These are phyloP conservation scores for Camponotus fellah DNA, from an alignment of 2,888 invertebrate genomes.

Conservation along the genomic window DNA sequence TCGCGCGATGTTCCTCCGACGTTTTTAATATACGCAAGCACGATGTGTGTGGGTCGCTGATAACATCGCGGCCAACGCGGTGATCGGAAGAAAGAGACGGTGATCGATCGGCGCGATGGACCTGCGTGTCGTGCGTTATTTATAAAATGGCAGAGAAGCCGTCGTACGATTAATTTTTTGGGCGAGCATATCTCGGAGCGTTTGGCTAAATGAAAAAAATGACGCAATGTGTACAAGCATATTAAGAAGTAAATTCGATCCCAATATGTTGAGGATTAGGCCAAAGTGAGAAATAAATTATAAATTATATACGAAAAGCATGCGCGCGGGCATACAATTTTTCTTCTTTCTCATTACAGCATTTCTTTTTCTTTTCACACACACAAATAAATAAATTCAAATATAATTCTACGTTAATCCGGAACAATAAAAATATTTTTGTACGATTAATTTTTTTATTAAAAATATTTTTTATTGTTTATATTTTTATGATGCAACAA, in stretches of 20 bases:
- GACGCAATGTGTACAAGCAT: constrained; percentile 29
- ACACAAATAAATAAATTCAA: neutral
- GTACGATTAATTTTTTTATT: neutral
- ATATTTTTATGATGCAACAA: neutral
- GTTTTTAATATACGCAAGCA: constrained; percentile 29
- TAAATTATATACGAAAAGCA: constrained; percentile 14
- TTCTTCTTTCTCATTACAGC: constrained; percentile 1
- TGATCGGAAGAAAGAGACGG: constrained; percentile 26
- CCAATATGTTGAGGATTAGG: neutral
- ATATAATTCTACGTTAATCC: neutral
- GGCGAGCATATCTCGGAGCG: constrained; percentile 9
- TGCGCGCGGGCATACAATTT: neutral
- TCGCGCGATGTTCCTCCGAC: constrained; percentile 11
- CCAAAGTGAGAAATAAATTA: constrained; percentile 24
- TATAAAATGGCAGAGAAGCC: constrained; percentile 40
- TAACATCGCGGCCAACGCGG: constrained; percentile 30
- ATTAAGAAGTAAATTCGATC: constrained; percentile 37
- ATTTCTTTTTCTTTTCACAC: neutral
- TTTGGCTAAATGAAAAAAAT: constrained; percentile 40
- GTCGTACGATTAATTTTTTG: constrained; percentile 29
- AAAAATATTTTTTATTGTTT: neutral
- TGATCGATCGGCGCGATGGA: constrained; percentile 37
- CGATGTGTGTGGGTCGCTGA: constrained; percentile 18
- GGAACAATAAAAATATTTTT: neutral
- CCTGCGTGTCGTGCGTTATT: constrained; percentile 34